phyloP scores from a whole-genome alignment of 2,797 vertebrate genomes.

The Pelochelys cantorii region DNA sequence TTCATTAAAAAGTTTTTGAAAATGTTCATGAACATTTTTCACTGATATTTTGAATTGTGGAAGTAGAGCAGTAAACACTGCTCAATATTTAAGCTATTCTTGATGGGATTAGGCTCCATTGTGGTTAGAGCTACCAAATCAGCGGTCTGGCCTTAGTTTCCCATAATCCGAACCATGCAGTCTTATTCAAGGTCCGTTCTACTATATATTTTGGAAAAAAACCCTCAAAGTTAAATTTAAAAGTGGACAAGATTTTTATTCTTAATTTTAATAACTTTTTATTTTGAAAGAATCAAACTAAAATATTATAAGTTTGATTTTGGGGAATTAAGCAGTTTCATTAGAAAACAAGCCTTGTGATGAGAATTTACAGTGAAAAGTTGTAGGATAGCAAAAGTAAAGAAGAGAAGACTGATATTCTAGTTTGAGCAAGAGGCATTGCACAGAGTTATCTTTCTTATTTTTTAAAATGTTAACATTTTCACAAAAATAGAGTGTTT shows the following conservation, averaged over 20 bases:
- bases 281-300: no score
- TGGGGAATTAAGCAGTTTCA: no score
- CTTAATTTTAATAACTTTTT: no score
- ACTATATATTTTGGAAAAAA: no score
- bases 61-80: background rate
- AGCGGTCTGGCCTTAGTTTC: background rate
- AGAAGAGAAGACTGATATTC: background rate
- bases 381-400: background rate
- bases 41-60: background rate
- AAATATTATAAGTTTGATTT: no score
- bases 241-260: no score
- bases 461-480: slow-evolving; percentile 1
- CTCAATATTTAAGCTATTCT: background rate
- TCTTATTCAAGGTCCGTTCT: no score
- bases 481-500: slow-evolving; percentile 40
- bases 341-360: no score
- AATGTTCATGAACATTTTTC: background rate
- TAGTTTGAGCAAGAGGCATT: slow-evolving; percentile 10
- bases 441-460: slow-evolving; percentile 30
- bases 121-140: background rate
- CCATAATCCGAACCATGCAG: background rate
- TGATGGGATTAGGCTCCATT: background rate
- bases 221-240: no score
- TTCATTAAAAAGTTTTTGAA: background rate
- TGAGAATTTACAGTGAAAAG: no score